Percentiles rank a stretch among this genome's conserved stretches.
These are phyloP conservation scores for Tetranychus urticae DNA, from an alignment of 1,140 invertebrate genomes.

Conservation along the genomic window DNA sequence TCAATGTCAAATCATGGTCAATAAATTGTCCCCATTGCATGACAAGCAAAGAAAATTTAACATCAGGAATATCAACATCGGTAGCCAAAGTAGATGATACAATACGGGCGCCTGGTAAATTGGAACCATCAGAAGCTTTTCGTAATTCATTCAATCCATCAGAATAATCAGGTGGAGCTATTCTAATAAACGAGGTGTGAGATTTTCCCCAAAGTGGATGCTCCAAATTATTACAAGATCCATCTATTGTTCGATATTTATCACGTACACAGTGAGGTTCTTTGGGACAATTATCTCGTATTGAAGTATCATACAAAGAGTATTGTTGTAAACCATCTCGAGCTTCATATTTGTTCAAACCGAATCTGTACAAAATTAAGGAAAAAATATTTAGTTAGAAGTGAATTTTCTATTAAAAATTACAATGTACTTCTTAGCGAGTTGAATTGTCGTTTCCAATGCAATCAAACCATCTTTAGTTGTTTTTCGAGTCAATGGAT, in stretches of 20 bases:
- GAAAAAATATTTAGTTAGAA: not conserved
- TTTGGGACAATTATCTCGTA: constrained; percentile 3
- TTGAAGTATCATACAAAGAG: constrained; percentile 6
- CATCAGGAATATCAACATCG: constrained; percentile 9
- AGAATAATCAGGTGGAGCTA: constrained; percentile 19
- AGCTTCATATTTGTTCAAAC: constrained; percentile 3
- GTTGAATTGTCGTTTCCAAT: constrained; percentile 5
- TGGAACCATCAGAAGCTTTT: constrained; percentile 3
- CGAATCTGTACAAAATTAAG: constrained; percentile 1
- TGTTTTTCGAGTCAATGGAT: constrained; percentile 2
- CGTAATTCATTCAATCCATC: constrained; percentile 16
- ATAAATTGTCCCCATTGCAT: constrained; percentile 44
- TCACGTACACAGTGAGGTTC: constrained; percentile 3
- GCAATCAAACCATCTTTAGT: constrained; percentile 7
- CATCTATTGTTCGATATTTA: constrained; percentile 36
- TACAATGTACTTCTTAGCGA: constrained; percentile 1
- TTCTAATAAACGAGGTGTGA: constrained; percentile 18
- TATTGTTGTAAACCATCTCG: constrained; percentile 5
- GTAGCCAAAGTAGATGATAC: constrained; percentile 11
- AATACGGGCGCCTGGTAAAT: constrained; percentile 11
- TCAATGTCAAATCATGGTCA: constrained; percentile 9
- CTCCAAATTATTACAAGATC: constrained; percentile 43
- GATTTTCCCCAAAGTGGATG: constrained; percentile 27
- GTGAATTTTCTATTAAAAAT: not conserved
- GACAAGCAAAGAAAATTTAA: constrained; percentile 31